Evolutionary conservation across 1,140 invertebrate species (phyloP), one percentile per base, ranked within the genome.

Genomic region (Drosophila repleta): DNA sequence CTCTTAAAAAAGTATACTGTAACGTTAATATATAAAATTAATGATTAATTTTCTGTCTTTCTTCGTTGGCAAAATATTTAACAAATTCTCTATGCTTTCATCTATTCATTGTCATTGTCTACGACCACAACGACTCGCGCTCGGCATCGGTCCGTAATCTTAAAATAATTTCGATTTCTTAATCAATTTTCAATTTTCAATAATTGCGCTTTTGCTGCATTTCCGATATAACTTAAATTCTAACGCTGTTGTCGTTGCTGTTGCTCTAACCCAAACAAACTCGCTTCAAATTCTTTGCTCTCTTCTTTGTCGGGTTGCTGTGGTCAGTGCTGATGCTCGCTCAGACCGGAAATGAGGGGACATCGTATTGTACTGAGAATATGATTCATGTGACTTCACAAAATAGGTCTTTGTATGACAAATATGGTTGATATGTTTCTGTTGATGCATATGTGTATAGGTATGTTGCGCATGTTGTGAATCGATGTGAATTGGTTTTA

Each of bases 351-450:
- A 49, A 18, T 46, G 3, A 45, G 51, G 49, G 49, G 24, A 43
- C 7, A 15, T n/a, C 39, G 13, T 4, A n/a, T 15, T 15, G 11
- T 13, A 11, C 17, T 32, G 49, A 20, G 39, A 13, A n/a, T 37
- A 37, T 17, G 32, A 39, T 18, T 60, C 67, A 4, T 55, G 37
- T 48, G 41, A 49, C 29, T 74, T 8, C n/a, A 41, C 29, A 26
- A 18, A 15, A 46, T 21, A 43, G 41, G 64, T 48, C 17, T 55
- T 66, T 49, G 49, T 69, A 55, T 79, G 84, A 76, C 72, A 83
- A 87, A 88, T 66, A 51, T 79, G 88, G 62, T 66, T 87, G 83
- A 87, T 87, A 87, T 87, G 83, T 87, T 87, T 79, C 68, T 87
- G 84, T 87, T 79, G 66, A 74, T 88, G 78, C 72, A 43, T 43